phyloP scores from a whole-genome alignment of 30 jellyfish, hydroid and myxozoan species.

The Pelagia noctiluca region DNA sequence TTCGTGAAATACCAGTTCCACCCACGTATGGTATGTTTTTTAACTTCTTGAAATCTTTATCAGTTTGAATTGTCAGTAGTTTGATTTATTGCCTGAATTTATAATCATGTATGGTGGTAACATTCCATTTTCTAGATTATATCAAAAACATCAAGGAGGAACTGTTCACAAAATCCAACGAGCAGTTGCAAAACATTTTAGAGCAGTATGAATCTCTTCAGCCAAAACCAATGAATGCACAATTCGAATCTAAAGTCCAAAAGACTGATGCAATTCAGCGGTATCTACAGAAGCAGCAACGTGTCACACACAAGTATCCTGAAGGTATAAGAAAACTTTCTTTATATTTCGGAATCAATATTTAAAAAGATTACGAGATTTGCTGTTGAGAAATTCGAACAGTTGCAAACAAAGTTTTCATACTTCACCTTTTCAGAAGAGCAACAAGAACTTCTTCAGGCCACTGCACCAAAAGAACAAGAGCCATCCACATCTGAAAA shows the following conservation, averaged over 20 bases:
- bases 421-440: background rate
- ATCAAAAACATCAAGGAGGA: conserved; percentile 4
- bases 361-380: background rate
- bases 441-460: background rate
- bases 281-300: too few relatives aligned
- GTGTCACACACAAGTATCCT: conserved; percentile 19
- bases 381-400: background rate
- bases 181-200: too few relatives aligned
- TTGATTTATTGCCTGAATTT: background rate
- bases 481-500: background rate
- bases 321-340: conserved; percentile 9
- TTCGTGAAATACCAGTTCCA: conserved; percentile 46
- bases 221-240: conserved; percentile 24
- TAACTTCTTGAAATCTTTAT: background rate
- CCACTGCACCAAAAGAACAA: background rate
- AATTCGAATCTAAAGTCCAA: conserved; percentile 20
- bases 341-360: background rate
- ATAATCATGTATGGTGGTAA: background rate
- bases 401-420: background rate
- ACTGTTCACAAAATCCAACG: background rate
- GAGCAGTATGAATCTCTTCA: too few relatives aligned
- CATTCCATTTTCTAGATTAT: too few relatives aligned
- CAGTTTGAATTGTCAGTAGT: conserved; percentile 20
- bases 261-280: too few relatives aligned
- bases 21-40: conserved; percentile 32